phyloP scores from a whole-genome alignment of 2,797 vertebrate species.

The Melanotaenia boesemani region DNA sequence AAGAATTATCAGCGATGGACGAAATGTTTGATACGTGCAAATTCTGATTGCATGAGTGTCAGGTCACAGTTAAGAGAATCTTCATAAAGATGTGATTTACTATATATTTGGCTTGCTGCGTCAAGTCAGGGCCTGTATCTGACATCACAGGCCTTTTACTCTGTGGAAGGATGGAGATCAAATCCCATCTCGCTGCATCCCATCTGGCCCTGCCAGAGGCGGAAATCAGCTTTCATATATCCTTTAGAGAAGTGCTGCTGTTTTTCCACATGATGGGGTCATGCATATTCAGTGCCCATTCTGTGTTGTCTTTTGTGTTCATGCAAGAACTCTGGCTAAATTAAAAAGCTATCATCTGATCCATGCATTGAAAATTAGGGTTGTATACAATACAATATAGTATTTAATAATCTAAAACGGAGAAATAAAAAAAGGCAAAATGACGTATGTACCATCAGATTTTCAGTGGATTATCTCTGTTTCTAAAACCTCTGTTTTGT shows the following conservation, averaged over 20 bases:
- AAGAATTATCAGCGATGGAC: slow-evolving; percentile 3
- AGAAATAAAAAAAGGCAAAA: no score
- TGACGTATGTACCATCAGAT: not conserved
- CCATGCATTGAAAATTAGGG: not conserved
- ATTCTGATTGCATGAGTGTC: not conserved
- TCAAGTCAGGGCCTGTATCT: slow-evolving; percentile 69
- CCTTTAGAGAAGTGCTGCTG: slow-evolving; percentile 54
- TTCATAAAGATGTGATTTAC: slow-evolving; percentile 33
- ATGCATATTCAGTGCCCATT: slow-evolving; percentile 50
- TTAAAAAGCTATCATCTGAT: slow-evolving; percentile 1
- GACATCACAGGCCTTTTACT: slow-evolving; percentile 49
- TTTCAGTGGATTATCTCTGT: not conserved
- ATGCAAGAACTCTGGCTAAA: slow-evolving; percentile 7
- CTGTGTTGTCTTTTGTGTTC: slow-evolving; percentile 17
- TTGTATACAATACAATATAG: not conserved
- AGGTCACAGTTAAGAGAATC: not conserved
- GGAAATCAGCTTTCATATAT: slow-evolving; percentile 58
- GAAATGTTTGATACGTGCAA: slow-evolving; percentile 18
- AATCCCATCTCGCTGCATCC: slow-evolving; percentile 53
- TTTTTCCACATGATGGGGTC: slow-evolving; percentile 53
- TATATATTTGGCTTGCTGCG: slow-evolving; percentile 54
- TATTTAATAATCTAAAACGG: not conserved
- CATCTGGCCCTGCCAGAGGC: slow-evolving; percentile 64
- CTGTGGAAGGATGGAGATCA: slow-evolving; percentile 53
- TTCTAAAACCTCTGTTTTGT: not conserved